Base-by-base conservation (phyloP, 2,797 vertebrate genomes). In the Phaenicophaeus curvirostris region DNA sequence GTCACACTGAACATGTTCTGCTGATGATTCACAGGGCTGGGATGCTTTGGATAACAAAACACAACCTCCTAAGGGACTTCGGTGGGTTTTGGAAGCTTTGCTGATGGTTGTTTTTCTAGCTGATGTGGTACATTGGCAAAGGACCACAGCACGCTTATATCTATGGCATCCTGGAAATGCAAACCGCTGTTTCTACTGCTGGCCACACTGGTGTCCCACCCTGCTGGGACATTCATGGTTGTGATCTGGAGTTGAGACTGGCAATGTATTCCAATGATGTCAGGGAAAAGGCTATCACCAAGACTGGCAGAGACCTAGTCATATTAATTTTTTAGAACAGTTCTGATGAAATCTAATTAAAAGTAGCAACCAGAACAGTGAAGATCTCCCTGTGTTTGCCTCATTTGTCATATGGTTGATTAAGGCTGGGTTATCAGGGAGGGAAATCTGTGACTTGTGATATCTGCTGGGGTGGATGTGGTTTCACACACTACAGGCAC, bases 271-370 rank as follows among this genome's bases (percentile, higher is more conserved):
- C 50, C 91, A 81, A 61, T 1, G 3, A 67, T 91, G 85, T 69
- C 73, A 65, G 35, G 65, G 75, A 71, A 95, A 95, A 92, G 89
- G 91, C 96, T 95, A 94, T 87, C 92, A 1, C 50, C 1, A 72
- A 86, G 86, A 31, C 92, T 81, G 76, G 79, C n/a, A 58, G 75
- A 94, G 91, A 94, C 90, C 54, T 95, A 68, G 6, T 55, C 62
- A 16, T 76, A 93, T 88, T 88, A 96, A 96, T 96, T 96, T 97
- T 95, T 96, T 90, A 94, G 82, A 93, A 76, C 89, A 19, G 13
- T 95, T 93, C 91, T 35, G 82, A 94, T 94, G 83, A 95, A 96
- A 95, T 94, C 95, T 96, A 97, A 97, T 97, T 97, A 97, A 97
- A 95, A 72, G 63, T 20, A 88, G 66, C 5, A 5, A 67, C 65